Evolutionary conservation across 2,888 invertebrate species (phyloP).

Genomic region (Platycheirus albimanus): DNA sequence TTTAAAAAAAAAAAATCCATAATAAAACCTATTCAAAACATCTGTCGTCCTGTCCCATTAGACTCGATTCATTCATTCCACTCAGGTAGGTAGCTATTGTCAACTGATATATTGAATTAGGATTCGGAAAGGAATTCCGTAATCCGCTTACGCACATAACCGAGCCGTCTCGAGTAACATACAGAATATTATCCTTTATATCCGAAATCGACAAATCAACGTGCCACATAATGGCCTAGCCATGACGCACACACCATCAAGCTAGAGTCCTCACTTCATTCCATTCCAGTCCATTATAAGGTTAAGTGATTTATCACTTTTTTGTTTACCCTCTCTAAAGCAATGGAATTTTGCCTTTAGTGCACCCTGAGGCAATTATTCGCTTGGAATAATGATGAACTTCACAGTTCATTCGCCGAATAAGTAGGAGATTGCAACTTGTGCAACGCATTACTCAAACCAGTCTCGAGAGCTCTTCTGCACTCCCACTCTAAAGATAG

Average conservation of each 20-base stretch:
- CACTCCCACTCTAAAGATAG: slow-evolving; percentile 53
- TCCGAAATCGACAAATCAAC: slow-evolving; percentile 70
- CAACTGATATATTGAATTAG: slow-evolving; percentile 48
- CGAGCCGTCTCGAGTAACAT: slow-evolving; percentile 32
- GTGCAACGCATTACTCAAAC: slow-evolving; percentile 51
- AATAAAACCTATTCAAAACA: slow-evolving; percentile 13
- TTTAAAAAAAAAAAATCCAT: no score
- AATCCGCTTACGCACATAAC: slow-evolving; percentile 65
- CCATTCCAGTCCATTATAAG: slow-evolving; percentile 40
- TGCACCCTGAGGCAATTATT: slow-evolving; percentile 18
- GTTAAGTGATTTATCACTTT: slow-evolving; percentile 70
- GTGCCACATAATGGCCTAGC: slow-evolving; percentile 23
- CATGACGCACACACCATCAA: slow-evolving; percentile 39
- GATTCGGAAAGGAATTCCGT: slow-evolving; percentile 50
- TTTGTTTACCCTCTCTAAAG: slow-evolving; percentile 61
- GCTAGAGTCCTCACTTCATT: not conserved
- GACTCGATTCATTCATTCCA: slow-evolving; percentile 32
- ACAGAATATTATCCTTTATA: slow-evolving; percentile 51
- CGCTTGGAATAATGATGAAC: not conserved
- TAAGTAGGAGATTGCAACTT: slow-evolving; percentile 63
- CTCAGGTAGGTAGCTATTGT: slow-evolving; percentile 62
- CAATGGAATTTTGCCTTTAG: slow-evolving; percentile 36
- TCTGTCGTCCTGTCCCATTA: slow-evolving; percentile 47
- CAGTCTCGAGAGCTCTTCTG: slow-evolving; percentile 47
- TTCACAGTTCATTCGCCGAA: slow-evolving; percentile 54